Evolutionary conservation across 2,113 vertebrate genomes (phyloP).

Genomic region (Cheirogaleus medius): DNA sequence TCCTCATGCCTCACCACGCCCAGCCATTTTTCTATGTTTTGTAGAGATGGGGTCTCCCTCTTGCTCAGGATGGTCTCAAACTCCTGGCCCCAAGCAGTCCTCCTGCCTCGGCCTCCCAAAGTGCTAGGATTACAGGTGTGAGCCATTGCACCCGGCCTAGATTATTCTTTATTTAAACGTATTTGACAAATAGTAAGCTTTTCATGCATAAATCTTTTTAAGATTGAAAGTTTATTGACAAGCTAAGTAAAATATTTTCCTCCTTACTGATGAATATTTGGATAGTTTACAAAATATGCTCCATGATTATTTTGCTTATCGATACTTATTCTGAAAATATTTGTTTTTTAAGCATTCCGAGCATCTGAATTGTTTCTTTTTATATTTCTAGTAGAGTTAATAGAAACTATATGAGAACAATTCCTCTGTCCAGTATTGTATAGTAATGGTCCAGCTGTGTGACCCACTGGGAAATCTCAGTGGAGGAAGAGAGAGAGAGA

Average conservation of each 20-base stretch:
- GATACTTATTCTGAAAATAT: slow-evolving; percentile 52
- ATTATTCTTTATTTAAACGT: slow-evolving; percentile 41
- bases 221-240: slow-evolving; percentile 59
- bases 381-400: not conserved
- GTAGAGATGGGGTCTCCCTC: too few relatives aligned
- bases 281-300: slow-evolving; percentile 24
- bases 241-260: slow-evolving; percentile 46
- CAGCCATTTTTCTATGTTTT: too few relatives aligned
- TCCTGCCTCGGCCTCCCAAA: too few relatives aligned
- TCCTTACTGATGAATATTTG: slow-evolving; percentile 51
- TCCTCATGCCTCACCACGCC: too few relatives aligned
- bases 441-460: not conserved
- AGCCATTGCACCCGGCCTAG: too few relatives aligned
- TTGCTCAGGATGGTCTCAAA: too few relatives aligned
- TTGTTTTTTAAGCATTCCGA: slow-evolving; percentile 52
- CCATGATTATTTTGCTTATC: slow-evolving; percentile 39
- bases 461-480: not conserved
- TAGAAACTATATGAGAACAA: not conserved
- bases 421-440: not conserved
- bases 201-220: slow-evolving; percentile 10
- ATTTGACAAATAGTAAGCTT: slow-evolving; percentile 44
- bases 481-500: not conserved
- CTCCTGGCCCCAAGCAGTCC: too few relatives aligned
- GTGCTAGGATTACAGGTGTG: too few relatives aligned
- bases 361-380: slow-evolving; percentile 35